These are phyloP conservation scores for Nyctibius bracteatus DNA, from an alignment of 2,113 vertebrate species.

Conservation along the genomic window DNA sequence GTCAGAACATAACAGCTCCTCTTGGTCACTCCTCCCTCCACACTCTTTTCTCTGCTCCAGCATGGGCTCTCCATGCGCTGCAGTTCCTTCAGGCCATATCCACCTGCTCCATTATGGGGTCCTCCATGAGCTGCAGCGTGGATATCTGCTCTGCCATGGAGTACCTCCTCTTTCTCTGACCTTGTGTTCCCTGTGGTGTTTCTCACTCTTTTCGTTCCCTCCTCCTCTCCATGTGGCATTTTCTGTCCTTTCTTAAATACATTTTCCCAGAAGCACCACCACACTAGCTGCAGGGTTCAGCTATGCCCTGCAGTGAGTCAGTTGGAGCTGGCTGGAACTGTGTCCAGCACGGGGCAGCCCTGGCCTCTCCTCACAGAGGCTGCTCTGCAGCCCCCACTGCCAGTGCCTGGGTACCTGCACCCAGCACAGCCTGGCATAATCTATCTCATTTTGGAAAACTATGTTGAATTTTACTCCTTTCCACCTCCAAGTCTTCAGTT, in stretches of 20 bases:
- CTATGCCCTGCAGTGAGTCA: fast-evolving
- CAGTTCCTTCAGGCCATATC: not conserved
- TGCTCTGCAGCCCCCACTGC: not conserved
- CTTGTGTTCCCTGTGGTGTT: not conserved
- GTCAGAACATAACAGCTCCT: not conserved
- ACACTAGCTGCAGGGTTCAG: fast-evolving
- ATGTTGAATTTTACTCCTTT: not conserved
- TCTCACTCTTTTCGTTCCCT: not conserved
- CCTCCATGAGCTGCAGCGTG: not conserved
- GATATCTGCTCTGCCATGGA: not conserved
- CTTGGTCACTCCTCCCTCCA: not conserved
- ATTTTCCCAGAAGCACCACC: fast-evolving
- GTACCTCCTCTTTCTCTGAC: not conserved
- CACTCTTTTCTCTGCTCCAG: not conserved
- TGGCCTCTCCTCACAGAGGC: not conserved
- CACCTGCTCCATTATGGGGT: not conserved
- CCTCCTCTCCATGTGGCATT: not conserved
- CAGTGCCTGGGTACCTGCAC: fast-evolving
- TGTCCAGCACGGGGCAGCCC: not conserved
- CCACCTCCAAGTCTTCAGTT: not conserved
- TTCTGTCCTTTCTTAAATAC: not conserved
- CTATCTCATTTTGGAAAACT: not conserved
- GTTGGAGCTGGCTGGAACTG: not conserved
- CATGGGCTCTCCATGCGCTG: not conserved
- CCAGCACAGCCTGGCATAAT: not conserved